phyloP scores from a whole-genome alignment of 2,797 vertebrate genomes.

The Balearica regulorum region DNA sequence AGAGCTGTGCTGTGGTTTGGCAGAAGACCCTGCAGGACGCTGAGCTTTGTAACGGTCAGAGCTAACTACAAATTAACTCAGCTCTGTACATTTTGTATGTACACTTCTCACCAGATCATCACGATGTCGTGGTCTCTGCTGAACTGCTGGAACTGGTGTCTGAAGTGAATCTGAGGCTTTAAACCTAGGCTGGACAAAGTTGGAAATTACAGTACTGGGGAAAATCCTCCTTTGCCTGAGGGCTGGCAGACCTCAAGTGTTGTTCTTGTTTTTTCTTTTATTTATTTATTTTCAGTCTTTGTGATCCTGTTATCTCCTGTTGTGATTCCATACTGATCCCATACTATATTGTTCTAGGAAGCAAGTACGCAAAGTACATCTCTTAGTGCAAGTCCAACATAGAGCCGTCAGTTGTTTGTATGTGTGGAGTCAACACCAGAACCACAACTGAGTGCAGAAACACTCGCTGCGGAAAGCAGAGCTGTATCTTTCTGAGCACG shows the following conservation, averaged over 20 bases:
- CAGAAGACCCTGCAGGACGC: not conserved
- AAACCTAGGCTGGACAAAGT: not conserved
- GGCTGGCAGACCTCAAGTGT: not conserved
- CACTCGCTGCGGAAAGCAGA: fast-evolving
- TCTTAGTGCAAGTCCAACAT: fast-evolving
- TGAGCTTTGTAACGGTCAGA: not conserved
- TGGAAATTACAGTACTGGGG: not conserved
- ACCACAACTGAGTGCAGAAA: not conserved
- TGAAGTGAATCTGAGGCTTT: not conserved
- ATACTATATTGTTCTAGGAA: fast-evolving
- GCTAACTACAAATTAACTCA: not conserved
- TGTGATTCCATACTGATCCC: not conserved
- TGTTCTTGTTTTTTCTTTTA: not conserved
- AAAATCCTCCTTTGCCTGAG: not conserved
- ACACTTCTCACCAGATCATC: fast-evolving
- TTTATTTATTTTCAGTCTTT: no score
- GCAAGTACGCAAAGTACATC: fast-evolving
- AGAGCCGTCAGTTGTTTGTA: not conserved
- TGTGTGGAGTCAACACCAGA: fast-evolving
- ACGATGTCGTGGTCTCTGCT: fast-evolving
- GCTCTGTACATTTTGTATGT: fast-evolving
- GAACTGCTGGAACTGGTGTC: not conserved
- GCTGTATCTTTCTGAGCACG: not conserved
- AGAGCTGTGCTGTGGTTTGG: not conserved
- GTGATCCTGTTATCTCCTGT: not conserved